phyloP scores from a whole-genome alignment of 2,888 invertebrate genomes.

The Orthosia cruda region DNA sequence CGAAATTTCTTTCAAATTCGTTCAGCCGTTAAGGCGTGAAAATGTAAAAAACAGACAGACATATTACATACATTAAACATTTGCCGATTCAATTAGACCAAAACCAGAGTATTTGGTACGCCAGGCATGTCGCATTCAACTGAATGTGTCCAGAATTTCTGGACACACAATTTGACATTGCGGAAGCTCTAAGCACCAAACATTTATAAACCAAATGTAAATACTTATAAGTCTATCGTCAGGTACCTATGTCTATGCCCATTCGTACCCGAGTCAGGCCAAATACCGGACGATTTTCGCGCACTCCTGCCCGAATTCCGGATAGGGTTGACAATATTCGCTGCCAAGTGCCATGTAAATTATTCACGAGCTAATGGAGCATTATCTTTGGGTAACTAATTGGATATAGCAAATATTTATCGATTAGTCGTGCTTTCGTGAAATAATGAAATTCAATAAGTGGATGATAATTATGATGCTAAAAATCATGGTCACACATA shows the following conservation, averaged over 20 bases:
- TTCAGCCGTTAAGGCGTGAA: too few relatives aligned
- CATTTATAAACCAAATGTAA: neutral
- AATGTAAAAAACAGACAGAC: too few relatives aligned
- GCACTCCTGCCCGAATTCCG: slow-evolving; percentile 6
- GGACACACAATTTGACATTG: neutral
- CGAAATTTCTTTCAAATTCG: too few relatives aligned
- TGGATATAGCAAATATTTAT: neutral
- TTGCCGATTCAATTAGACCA: too few relatives aligned
- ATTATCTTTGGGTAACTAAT: neutral
- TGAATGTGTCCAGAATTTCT: neutral
- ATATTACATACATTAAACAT: too few relatives aligned
- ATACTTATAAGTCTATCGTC: neutral
- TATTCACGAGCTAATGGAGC: slow-evolving; percentile 22
- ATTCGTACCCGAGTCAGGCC: neutral
- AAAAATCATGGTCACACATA: too few relatives aligned
- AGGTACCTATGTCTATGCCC: neutral
- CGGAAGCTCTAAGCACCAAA: neutral
- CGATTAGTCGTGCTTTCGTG: neutral
- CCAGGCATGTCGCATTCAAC: too few relatives aligned
- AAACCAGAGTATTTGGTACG: too few relatives aligned
- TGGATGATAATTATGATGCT: too few relatives aligned
- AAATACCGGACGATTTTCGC: slow-evolving; percentile 6
- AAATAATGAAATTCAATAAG: neutral
- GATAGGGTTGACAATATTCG: slow-evolving; percentile 11
- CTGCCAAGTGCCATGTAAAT: neutral